Evolutionary conservation across 1,140 invertebrate genomes (phyloP).

Genomic region (Pachypsylla venusta): DNA sequence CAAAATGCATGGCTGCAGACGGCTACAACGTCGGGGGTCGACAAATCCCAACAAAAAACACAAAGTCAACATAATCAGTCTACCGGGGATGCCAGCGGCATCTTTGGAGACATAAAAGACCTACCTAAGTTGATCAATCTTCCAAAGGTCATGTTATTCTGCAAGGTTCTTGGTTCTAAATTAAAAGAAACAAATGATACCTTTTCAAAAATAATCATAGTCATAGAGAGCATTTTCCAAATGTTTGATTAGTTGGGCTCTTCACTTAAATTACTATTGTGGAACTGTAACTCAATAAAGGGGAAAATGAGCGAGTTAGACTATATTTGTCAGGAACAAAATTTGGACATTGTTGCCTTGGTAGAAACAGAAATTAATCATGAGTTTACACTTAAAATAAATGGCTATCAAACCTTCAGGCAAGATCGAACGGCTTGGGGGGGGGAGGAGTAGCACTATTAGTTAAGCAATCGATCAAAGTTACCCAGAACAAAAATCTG

Average conservation of each 20-base stretch:
- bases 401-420: not conserved
- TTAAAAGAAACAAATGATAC: not conserved
- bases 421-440: not conserved
- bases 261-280: not conserved
- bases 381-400: not conserved
- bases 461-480: too few relatives aligned
- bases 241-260: not conserved
- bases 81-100: too few relatives aligned
- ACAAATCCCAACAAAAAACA: too few relatives aligned
- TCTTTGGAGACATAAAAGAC: not conserved
- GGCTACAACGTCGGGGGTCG: too few relatives aligned
- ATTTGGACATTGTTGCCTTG: not conserved
- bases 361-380: not conserved
- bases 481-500: too few relatives aligned
- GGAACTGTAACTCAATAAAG: not conserved
- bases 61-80: too few relatives aligned
- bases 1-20: too few relatives aligned
- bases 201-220: not conserved
- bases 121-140: not conserved
- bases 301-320: not conserved
- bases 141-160: not conserved
- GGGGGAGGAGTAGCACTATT: too few relatives aligned
- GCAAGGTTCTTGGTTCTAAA: not conserved
- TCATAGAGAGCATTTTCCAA: not conserved
- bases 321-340: not conserved